These are phyloP conservation scores for Lathamus discolor DNA, from an alignment of 2,113 vertebrate species.

Conservation along the genomic window DNA sequence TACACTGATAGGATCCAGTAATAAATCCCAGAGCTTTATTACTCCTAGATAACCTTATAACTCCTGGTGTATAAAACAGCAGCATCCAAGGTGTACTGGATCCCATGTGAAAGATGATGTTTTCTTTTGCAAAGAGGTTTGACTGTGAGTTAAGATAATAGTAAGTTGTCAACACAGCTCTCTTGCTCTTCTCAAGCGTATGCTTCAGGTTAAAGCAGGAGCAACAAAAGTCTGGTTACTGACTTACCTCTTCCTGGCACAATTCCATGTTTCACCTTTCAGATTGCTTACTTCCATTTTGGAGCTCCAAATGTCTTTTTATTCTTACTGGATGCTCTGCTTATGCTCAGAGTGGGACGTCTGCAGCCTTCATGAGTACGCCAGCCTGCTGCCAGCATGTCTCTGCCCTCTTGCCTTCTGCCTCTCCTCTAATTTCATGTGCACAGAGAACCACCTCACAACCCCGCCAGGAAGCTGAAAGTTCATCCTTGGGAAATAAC, in stretches of 20 bases:
- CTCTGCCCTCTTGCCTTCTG: not conserved
- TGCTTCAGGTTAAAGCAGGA: not conserved
- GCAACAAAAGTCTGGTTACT: not conserved
- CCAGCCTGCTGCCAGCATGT: not conserved
- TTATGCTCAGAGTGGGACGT: not conserved
- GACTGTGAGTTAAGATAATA: not conserved
- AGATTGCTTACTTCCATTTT: not conserved
- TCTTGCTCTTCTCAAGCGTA: not conserved
- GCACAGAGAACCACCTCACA: not conserved
- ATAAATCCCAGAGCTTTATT: not conserved
- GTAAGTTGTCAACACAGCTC: too few relatives aligned
- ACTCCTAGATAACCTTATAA: not conserved
- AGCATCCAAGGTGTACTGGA: not conserved
- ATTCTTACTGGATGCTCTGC: not conserved
- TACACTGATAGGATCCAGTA: not conserved
- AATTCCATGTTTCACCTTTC: not conserved
- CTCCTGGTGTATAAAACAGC: not conserved
- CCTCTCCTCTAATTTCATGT: not conserved
- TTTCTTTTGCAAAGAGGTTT: not conserved
- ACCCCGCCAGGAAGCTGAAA: not conserved
- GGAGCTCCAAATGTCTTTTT: not conserved
- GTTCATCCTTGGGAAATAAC: not conserved
- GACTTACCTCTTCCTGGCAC: not conserved
- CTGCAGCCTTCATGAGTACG: fast-evolving
- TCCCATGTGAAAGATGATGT: not conserved